These are phyloP conservation scores for Hipposideros armiger DNA, from an alignment of 2,113 vertebrate species.

Conservation along the genomic window DNA sequence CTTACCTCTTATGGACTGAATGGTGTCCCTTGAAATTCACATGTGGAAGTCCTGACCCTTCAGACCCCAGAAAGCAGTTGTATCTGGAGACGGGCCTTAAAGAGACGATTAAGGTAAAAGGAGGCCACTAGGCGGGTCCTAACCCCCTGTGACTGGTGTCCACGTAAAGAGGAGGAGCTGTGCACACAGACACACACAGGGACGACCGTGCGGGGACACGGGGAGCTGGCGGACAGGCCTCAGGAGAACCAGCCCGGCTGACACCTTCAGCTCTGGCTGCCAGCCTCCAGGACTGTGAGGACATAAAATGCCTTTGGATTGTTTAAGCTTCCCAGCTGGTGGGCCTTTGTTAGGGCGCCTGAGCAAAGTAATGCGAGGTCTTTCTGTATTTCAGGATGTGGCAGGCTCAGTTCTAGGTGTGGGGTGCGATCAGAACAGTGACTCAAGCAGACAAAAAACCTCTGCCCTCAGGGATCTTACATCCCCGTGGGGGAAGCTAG, in stretches of 20 bases:
- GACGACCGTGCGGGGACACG: neutral
- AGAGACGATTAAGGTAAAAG: neutral
- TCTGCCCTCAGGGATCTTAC: neutral
- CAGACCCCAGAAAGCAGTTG: neutral
- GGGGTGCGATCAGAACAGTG: neutral
- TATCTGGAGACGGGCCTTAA: neutral
- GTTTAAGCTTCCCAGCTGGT: accelerated
- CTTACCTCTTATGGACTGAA: neutral
- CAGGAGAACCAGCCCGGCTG: neutral
- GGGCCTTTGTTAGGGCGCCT: neutral
- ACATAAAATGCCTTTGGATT: neutral
- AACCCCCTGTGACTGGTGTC: neutral
- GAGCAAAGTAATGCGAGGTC: neutral
- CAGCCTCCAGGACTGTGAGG: neutral
- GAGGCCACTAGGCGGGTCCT: neutral
- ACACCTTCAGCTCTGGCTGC: no score
- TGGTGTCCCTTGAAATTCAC: no score
- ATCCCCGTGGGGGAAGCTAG: neutral
- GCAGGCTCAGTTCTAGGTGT: neutral
- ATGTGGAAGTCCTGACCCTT: neutral
- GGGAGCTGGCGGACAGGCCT: neutral
- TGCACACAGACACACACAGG: neutral
- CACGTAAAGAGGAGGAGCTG: neutral
- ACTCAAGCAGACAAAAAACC: neutral
- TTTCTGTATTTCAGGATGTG: accelerated